Evolutionary conservation across 2,113 vertebrate genomes (phyloP).

Genomic region (Istiophorus platypterus): DNA sequence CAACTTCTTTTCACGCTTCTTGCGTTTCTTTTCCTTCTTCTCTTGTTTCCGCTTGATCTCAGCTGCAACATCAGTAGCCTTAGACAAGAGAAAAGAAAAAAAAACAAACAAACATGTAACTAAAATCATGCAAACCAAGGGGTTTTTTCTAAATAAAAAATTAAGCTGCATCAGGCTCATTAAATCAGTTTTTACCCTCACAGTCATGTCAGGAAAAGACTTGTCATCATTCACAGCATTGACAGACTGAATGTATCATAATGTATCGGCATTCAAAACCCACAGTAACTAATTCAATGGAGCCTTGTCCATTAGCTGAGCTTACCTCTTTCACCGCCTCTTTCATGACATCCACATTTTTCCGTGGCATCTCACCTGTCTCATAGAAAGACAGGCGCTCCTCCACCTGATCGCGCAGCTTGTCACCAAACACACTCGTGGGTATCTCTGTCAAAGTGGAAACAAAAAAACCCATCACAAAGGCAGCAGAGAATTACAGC

Average conservation of each 20-base stretch:
- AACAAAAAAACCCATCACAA: neutral
- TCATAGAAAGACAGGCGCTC: conserved; percentile 95
- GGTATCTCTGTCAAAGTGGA: conserved; percentile 86
- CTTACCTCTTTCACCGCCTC: conserved; percentile 91
- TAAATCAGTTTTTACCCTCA: conserved; percentile 96
- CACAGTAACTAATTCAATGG: no score
- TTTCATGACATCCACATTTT: conserved; percentile 96
- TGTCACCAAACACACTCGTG: conserved; percentile 93
- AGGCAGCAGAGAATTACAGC: accelerated
- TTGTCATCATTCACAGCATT: conserved; percentile 89
- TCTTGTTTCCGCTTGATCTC: conserved; percentile 89
- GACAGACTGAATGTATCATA: neutral
- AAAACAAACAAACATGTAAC: accelerated
- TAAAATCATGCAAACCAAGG: accelerated
- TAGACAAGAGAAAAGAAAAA: accelerated
- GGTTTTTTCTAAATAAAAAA: accelerated
- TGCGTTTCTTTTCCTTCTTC: conserved; percentile 92
- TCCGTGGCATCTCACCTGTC: conserved; percentile 91
- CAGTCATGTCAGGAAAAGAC: conserved; percentile 75
- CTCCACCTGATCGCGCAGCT: conserved; percentile 94
- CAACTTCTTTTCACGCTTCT: conserved; percentile 87
- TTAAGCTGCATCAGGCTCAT: conserved; percentile 93
- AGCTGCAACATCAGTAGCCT: conserved; percentile 89
- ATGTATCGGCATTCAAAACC: neutral
- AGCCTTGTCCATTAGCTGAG: neutral